Percentiles rank a stretch among this genome's conserved stretches.
Evolutionary conservation across 2,888 invertebrate genomes (phyloP).

Genomic region (Oasisia sp.): DNA sequence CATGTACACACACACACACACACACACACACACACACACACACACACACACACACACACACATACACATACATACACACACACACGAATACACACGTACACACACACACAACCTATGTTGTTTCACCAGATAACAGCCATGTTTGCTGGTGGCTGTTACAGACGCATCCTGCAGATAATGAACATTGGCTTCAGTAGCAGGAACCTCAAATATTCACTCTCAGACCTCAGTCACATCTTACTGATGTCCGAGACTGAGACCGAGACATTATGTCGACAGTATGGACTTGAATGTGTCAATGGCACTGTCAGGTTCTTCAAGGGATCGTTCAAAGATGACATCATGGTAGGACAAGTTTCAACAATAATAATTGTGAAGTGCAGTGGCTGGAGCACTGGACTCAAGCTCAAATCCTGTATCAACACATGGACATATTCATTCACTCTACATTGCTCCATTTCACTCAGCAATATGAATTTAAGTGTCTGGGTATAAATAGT

Average conservation of each 20-base stretch:
- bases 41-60: too few relatives aligned
- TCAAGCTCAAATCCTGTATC: too few relatives aligned
- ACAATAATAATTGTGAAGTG: not conserved
- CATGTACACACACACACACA: too few relatives aligned
- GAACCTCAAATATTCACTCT: slow-evolving; percentile 27
- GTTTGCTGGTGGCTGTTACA: not conserved
- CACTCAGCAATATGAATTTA: too few relatives aligned
- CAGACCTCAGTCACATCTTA: slow-evolving; percentile 17
- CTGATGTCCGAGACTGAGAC: not conserved
- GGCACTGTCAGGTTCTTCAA: not conserved
- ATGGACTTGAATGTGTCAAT: not conserved
- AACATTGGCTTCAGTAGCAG: slow-evolving; percentile 29
- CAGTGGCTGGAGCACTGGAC: too few relatives aligned
- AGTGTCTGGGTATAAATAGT: too few relatives aligned
- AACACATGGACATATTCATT: too few relatives aligned
- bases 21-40: too few relatives aligned
- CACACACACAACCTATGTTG: not conserved
- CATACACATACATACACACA: too few relatives aligned
- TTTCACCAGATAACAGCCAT: not conserved
- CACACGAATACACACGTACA: too few relatives aligned
- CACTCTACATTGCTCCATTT: too few relatives aligned
- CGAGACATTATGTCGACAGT: not conserved
- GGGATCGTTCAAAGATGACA: not conserved
- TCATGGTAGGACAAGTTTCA: not conserved
- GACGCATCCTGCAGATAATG: slow-evolving; percentile 27